Evolutionary conservation across 2,888 invertebrate genomes (phyloP), one percentile per base, ranked within the genome.

Genomic region (Idaea aversata): DNA sequence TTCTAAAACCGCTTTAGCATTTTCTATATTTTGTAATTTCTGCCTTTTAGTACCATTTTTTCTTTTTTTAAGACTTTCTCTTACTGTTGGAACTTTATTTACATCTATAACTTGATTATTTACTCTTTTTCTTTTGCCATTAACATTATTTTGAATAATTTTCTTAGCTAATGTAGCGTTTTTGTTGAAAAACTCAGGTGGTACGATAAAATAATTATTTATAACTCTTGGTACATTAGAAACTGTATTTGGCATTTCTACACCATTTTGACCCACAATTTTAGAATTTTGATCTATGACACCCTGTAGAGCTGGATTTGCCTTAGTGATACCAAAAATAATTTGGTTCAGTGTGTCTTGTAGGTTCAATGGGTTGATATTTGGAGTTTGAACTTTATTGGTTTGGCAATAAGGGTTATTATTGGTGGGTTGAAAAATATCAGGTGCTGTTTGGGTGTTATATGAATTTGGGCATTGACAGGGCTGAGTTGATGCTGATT

Each of bases 161-260:
- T 67, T 73, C 66, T 59, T 57, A 47, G 58, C 62, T 63, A 58
- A 65, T n/a, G 69, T 76, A 57, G 65, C 64, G 61, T 73, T 75
- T 13, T 71, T 62, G 68, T 72, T 70, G 3, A 76, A 70, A 66
- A 76, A 73, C 13, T 79, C 80, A 10, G 80, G 71, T 15, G 85
- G 82, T 60, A 81, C 61, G 59, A 80, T 75, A 60, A 80, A 79
- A 68, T 87, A 84, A 70, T 85, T 87, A 67, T 82, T 86, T 0
- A 83, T 72, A 4, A 82, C 68, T 72, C 81, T 83, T 5, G 83
- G 78, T 4, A 64, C 47, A 4, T 64, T 74, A 25, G 73, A 68
- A 35, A 65, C 63, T 36, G 70, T 66, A 38, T 67, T 65, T 13
- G 71, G 72, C 34, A 71, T 70, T 62, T 80, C 76, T 57, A 72